Base-by-base conservation (phyloP, 1,140 invertebrate genomes). In the Drosophila watanabei region DNA sequence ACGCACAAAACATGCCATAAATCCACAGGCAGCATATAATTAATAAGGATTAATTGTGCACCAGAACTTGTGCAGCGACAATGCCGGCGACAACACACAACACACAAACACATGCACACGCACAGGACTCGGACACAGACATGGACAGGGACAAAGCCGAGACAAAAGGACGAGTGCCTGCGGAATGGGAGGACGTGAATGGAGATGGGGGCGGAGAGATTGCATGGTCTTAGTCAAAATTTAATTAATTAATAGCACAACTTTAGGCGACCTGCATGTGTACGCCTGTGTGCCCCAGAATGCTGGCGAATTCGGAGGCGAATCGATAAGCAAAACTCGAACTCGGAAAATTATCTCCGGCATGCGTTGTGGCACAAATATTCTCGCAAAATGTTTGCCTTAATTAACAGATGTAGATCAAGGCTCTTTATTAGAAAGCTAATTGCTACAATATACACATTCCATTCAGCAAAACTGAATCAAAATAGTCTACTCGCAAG, bases 201-300 rank as follows among this genome's bases (percentile, higher is more conserved):
- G 18, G 46, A 18, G 49, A 63, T 49, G 70, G 48, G 59, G 39
- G 30, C 37, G 49, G 20, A 41, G 59, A 45, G 51, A 45, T 59
- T 35, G 46, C 45, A 54, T 76, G 52, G 65, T 54, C 51, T 48
- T 45, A 84, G 78, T 82, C 79, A 79, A 85, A 88, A 88, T 88
- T 89, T 88, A 89, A 88, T 88, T 89, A 88, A 88, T 89, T 88
- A 89, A 89, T 88, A 89, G 85, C 81, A 88, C 75, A 88, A 85
- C 81, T 85, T 89, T 85, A 73, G 85, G 58, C 61, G 35, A 30
- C 68, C 61, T 39, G n/a, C 61, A 30, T 72, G 11, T 56, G 35
- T 60, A n/a, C 18, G 20, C 49, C 28, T 51, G 32, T 69, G 63
- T 28, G 35, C 41, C 28, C 39, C 58, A 61, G 39, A 75, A 82